Evolutionary conservation across 37 sponge, comb jelly and placozoan genomes (phyloP), one percentile per base, ranked within the genome.

Genomic region (Amphimedon queenslandica): DNA sequence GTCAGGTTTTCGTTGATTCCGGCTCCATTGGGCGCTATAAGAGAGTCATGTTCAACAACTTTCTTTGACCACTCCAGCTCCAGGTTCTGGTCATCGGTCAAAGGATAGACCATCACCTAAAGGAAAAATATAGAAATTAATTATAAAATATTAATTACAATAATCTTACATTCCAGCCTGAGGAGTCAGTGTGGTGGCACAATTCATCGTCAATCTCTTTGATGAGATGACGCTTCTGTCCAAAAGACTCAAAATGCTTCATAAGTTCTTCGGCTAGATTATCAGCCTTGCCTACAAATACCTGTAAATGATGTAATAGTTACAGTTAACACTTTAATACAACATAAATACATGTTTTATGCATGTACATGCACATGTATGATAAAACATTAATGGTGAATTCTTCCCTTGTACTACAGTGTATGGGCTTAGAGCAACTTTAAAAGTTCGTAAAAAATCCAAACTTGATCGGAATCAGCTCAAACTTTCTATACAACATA

Each of bases 1-100:
- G 16, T 43, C n/a, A 90, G 71, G 16, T 77, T 37, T 27, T 79
- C 79, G 16, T 75, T 90, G 42, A 84, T 58, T 3, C 89, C 89
- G 27, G 34, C 47, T 2, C 40, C 31, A 24, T 71, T 74, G 3
- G 84, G 72, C 1, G 90, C 80, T 42, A 16, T 42, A 16, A 84
- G 63, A 16, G 90, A 42, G 57, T 73, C 53, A n/a, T 75, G 53
- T 8, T 72, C 68, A 10, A 84, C 60, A 3, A 81, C 47, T 66
- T 77, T 90, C 82, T 90, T 90, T 21, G 57, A 77, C 71, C 87
- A 90, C 63, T 90, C 90, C 30, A 81, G 67, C 37, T 90, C 90
- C 42, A 90, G 77, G 25, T 69, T 73, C 41, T 73, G 23, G n/a
- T 64, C 65, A 0, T 40, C 58, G 35, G 61, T 23, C 25, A 79